Conservation (phyloP, 2,888 invertebrate genomes). For the Gymnoscelis rufifasciata region DNA sequence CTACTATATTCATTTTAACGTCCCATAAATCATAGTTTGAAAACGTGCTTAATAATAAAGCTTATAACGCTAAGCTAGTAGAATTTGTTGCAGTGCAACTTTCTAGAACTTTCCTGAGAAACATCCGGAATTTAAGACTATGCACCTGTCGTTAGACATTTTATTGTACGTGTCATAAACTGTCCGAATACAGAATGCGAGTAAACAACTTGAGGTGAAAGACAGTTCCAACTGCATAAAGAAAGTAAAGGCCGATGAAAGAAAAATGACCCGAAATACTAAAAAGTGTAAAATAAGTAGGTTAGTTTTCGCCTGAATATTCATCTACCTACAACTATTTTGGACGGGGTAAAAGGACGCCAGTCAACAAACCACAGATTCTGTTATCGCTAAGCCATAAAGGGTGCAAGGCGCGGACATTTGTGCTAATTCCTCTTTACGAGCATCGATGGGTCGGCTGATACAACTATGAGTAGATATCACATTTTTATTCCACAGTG, state of each 20-base stretch:
- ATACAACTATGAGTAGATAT: slow-evolving; percentile 27
- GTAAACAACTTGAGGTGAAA: too few species aligned
- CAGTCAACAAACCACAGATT: slow-evolving; percentile 31
- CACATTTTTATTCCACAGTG: slow-evolving; percentile 20
- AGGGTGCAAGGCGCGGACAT: slow-evolving; percentile 35
- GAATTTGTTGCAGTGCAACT: not conserved
- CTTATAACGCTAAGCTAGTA: not conserved
- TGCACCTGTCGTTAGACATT: not conserved
- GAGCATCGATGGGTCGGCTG: slow-evolving; percentile 40
- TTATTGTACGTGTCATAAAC: not conserved
- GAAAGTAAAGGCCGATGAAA: too few species aligned
- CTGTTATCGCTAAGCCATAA: slow-evolving; percentile 42
- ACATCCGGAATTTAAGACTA: not conserved
- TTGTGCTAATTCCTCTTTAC: slow-evolving; percentile 51
- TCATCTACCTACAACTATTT: too few species aligned
- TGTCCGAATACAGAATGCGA: not conserved
- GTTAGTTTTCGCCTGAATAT: too few species aligned
- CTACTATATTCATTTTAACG: slow-evolving; percentile 14
- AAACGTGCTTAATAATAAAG: slow-evolving; percentile 7
- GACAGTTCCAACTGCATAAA: too few species aligned
- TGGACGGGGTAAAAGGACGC: too few species aligned
- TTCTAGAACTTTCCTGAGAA: not conserved
- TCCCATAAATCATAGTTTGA: slow-evolving; percentile 10
- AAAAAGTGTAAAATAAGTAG: too few species aligned
- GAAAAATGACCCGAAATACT: too few species aligned